Conservation (phyloP, 2,888 invertebrate genomes). For the Eupithecia inturbata region DNA sequence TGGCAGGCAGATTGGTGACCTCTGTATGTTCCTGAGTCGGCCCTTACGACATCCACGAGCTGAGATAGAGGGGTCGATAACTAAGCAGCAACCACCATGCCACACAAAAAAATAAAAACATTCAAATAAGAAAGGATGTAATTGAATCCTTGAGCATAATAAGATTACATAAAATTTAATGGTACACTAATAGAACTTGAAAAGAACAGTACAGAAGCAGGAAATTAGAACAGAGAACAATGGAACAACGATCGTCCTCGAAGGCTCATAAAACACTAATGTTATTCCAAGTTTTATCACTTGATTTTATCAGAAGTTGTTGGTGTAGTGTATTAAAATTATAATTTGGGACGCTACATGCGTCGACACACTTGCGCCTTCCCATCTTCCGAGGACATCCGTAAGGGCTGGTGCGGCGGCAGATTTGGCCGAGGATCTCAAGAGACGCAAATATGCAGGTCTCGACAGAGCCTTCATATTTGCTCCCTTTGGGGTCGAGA, state of each 20-base stretch:
- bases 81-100: background rate
- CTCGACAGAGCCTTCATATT: too few relatives aligned
- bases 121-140: background rate
- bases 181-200: background rate
- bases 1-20: background rate
- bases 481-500: too few relatives aligned
- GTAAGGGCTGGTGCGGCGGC: too few relatives aligned
- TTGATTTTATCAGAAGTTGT: constrained; percentile 1
- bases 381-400: too few relatives aligned
- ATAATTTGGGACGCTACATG: too few relatives aligned
- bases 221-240: constrained; percentile 20
- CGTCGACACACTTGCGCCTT: too few relatives aligned
- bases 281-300: constrained; percentile 6
- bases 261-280: background rate
- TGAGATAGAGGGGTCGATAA: background rate
- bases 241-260: constrained; percentile 4
- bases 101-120: background rate
- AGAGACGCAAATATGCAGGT: too few relatives aligned
- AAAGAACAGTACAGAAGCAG: background rate
- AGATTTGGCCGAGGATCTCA: too few relatives aligned
- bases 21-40: background rate
- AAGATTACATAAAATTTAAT: background rate
- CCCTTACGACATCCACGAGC: background rate
- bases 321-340: background rate
- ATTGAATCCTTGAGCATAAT: background rate